Base-by-base conservation (phyloP, 2,797 vertebrate genomes). In the Sebastes hopkinsi region DNA sequence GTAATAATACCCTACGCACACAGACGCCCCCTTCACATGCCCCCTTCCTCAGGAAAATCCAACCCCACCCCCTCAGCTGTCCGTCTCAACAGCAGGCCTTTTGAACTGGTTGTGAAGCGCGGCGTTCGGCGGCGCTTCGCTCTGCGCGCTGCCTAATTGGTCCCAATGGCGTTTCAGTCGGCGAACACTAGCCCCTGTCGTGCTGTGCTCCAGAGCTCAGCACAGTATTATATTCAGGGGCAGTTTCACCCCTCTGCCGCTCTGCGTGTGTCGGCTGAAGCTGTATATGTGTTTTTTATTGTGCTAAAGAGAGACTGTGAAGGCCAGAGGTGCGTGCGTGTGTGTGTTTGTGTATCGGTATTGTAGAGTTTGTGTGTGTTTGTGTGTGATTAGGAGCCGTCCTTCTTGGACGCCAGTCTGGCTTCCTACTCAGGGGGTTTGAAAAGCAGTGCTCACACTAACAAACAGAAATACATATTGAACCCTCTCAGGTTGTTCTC, bases 141-240 rank as follows among this genome's bases (percentile, higher is more conserved):
- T 89, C 82, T 81, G 81, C 36, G 22, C 81, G 1, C 80, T 60
- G 64, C 83, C 83, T 94, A 93, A 94, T 95, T 95, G 93, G 91
- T 94, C 90, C 93, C 93, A 84, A 36, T 88, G 89, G 93, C 81
- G 88, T 93, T 88, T 86, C 72, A 83, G 90, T 65, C 50, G 54
- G 79, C 72, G 67, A 91, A 86, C 82, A 82, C 67, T 42, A 5
- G 81, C 84, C 86, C 88, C 86, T 61, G 85, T 83, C 60, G 73
- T 18, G 79, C 75, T 87, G 83, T 5, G 78, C 88, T 93, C 84
- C 73, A 67, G 79, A 88, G 84, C 90, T 76, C 81, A 14, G 68
- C 61, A 5, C 76, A 50, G 72, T 18, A 56, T 80, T 79, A 32
- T 67, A 77, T 89, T 92, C 83, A 55, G 81, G 79, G 82, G 68